Evolutionary conservation across 2,797 vertebrate genomes (phyloP).

Genomic region (Melopsittacus undulatus): DNA sequence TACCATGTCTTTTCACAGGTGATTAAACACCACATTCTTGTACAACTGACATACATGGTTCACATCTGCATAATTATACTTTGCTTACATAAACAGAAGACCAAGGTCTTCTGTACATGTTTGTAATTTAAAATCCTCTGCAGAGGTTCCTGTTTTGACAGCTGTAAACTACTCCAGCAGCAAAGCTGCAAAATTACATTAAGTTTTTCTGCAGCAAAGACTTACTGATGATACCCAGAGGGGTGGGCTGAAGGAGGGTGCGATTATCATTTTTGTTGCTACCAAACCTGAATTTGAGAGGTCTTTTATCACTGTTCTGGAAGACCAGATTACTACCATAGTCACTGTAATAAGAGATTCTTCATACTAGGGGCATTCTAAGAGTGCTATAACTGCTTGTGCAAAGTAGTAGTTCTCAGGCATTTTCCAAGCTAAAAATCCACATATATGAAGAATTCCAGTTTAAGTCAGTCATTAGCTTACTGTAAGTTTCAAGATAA

Average conservation of each 20-base stretch:
- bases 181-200: not conserved
- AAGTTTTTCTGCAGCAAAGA: conserved; percentile 18
- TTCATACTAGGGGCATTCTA: not conserved
- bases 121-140: not conserved
- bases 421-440: not conserved
- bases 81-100: not conserved
- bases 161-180: not conserved
- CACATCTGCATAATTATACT: not conserved
- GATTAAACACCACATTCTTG: not conserved
- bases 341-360: not conserved
- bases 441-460: not conserved
- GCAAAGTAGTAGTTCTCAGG: not conserved
- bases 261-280: not conserved
- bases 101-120: not conserved
- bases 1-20: not conserved
- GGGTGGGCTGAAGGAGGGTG: not conserved
- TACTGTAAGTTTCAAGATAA: not conserved
- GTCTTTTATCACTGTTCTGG: not conserved
- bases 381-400: not conserved
- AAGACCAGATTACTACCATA: not conserved
- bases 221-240: not conserved
- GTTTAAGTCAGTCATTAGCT: not conserved
- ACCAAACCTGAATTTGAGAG: not conserved
- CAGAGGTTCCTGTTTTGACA: not conserved
- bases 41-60: not conserved